Evolutionary conservation across 2,797 vertebrate genomes (phyloP), one percentile per base, ranked within the genome.

Genomic region (Platalea minor): DNA sequence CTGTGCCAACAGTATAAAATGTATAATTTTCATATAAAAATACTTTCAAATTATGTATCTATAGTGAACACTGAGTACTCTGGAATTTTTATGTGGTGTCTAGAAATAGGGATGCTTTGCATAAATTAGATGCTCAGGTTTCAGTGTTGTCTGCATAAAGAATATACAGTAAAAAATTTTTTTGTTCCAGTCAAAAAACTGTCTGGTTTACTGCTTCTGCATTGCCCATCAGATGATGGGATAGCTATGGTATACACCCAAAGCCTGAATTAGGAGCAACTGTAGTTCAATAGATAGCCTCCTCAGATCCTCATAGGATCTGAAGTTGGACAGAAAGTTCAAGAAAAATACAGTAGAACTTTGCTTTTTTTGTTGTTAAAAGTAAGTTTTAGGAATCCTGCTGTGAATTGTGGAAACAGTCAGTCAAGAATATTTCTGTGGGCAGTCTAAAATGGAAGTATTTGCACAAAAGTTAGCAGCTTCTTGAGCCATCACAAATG

Each of bases 21-120:
- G 31, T 93, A 18, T 97, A 90, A 96, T 98, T 97, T 98, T 76
- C 93, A 78, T 96, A 93, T 97, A 97, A 97, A 98, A 98, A 97
- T 97, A 96, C 75, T 96, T 97, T 37, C 17, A 97, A 97, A 98
- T 97, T 97, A 82, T 81, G 82, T 90, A 89, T 92, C 88, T 97
- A 9, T 43, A 74, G 81, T 35, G 50, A 97, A 88, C 82, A 65
- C 57, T 81, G 84, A 95, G 54, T 95, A 91, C 65, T 88, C 72
- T 61, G 76, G 89, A 91, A 89, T 89, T 94, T 95, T 91, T 92
- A 70, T 91, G 74, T 82, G 92, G 93, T 90, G 67, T 64, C 89
- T 93, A 89, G 91, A 85, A 95, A 68, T 48, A 92, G 87, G 64
- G 53, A 69, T 94, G 53, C 82, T 94, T 85, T 83, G 48, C 35